These are phyloP conservation scores for Sparidentex hasta DNA, from an alignment of 2,797 vertebrate genomes.

Conservation along the genomic window DNA sequence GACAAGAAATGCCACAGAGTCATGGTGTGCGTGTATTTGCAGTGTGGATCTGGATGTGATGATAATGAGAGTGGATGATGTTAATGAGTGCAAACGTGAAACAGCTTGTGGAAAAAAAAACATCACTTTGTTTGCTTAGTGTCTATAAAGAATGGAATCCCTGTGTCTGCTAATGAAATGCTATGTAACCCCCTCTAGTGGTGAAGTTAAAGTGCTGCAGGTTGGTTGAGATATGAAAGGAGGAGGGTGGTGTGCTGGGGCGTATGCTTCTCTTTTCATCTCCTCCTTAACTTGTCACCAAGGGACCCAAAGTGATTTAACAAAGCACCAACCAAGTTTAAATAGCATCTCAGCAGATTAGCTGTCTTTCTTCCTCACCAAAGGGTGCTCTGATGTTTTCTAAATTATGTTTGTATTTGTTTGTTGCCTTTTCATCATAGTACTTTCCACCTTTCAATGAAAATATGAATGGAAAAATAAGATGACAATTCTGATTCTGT, in stretches of 20 bases:
- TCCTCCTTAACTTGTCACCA: neutral
- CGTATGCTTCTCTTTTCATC: slow-evolving; percentile 5
- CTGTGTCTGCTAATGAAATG: neutral
- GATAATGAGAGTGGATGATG: slow-evolving; percentile 2
- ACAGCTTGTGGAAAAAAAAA: neutral
- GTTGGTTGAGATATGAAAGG: slow-evolving; percentile 3
- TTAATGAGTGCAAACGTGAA: neutral
- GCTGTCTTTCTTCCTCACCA: neutral
- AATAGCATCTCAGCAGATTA: neutral
- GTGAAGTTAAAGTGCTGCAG: neutral
- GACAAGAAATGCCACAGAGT: slow-evolving; percentile 1
- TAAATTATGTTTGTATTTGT: neutral
- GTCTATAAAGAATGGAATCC: neutral
- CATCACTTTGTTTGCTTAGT: neutral
- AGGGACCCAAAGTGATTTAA: neutral
- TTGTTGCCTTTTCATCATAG: neutral
- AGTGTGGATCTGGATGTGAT: slow-evolving; percentile 1
- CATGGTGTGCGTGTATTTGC: slow-evolving; percentile 4
- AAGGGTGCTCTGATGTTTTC: slow-evolving; percentile 4
- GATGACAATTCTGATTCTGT: neutral
- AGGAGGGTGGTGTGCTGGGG: neutral
- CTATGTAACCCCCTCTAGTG: slow-evolving; percentile 60
- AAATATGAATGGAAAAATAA: neutral
- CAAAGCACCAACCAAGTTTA: neutral
- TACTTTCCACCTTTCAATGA: neutral